These are phyloP conservation scores for Luscinia megarhynchos DNA, from an alignment of 2,797 vertebrate genomes.

Conservation along the genomic window DNA sequence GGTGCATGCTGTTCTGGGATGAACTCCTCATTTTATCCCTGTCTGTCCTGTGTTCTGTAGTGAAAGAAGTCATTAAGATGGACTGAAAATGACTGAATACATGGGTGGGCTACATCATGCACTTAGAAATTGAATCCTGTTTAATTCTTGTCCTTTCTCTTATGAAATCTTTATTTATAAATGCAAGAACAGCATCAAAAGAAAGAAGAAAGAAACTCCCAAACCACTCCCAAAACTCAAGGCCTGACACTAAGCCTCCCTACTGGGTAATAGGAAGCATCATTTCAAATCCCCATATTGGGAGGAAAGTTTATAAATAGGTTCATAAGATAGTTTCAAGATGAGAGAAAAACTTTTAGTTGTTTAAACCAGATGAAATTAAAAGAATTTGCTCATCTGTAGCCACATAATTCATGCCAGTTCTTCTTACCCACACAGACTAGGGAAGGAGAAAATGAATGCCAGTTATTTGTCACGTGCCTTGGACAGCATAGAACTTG, in stretches of 20 bases:
- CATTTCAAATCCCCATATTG: not conserved
- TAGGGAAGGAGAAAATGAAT: not conserved
- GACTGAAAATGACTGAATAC: not conserved
- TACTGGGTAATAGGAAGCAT: not conserved
- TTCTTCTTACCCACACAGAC: not conserved
- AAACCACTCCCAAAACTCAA: not conserved
- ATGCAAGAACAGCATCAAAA: not conserved
- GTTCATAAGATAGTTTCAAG: not conserved
- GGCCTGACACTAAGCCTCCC: not conserved
- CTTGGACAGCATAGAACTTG: not conserved
- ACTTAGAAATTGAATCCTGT: not conserved
- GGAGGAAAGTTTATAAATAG: not conserved
- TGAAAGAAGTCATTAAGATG: not conserved
- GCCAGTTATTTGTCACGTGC: not conserved
- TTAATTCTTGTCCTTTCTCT: not conserved
- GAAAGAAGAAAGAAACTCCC: not conserved
- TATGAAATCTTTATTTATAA: not conserved
- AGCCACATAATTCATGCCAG: not conserved
- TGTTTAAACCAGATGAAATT: constrained; percentile 13
- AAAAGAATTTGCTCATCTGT: not conserved
- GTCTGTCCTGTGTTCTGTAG: not conserved
- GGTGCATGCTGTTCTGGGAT: not conserved
- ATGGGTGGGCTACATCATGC: not conserved
- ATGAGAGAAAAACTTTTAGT: not conserved
- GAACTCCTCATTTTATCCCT: not conserved